phyloP scores from a whole-genome alignment of 2,797 vertebrate genomes.

The Crenichthys baileyi region DNA sequence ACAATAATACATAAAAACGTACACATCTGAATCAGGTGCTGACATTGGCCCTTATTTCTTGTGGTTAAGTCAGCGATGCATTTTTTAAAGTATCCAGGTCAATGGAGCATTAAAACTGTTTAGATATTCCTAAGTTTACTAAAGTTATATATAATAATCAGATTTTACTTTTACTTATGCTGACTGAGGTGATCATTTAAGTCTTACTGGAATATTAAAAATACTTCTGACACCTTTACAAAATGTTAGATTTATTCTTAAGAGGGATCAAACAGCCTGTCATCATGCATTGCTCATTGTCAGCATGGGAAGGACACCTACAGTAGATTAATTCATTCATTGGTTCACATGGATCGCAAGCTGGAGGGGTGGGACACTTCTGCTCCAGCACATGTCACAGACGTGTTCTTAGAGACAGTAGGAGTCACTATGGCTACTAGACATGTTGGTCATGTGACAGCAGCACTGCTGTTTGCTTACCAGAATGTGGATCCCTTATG shows the following conservation, averaged over 20 bases:
- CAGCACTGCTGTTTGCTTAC: not conserved
- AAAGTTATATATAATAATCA: not conserved
- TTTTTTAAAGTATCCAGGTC: no score
- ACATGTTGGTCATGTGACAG: slow-evolving; percentile 22
- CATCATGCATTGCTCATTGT: not conserved
- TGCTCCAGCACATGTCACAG: slow-evolving; percentile 1
- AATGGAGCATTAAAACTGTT: no score
- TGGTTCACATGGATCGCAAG: not conserved
- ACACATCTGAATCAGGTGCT: no score
- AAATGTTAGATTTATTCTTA: not conserved
- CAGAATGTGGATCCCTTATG: not conserved
- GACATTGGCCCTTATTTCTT: no score
- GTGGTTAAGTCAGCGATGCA: no score
- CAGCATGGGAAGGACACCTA: not conserved
- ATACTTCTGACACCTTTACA: not conserved
- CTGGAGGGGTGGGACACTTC: not conserved
- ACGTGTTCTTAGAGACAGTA: slow-evolving; percentile 5
- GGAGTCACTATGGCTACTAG: slow-evolving; percentile 22
- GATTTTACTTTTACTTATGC: not conserved
- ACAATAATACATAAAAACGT: no score
- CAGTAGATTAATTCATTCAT: not conserved
- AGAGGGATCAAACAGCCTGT: not conserved
- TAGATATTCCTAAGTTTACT: not conserved
- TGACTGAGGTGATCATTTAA: not conserved
- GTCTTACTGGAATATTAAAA: not conserved